Base-by-base conservation (phyloP, 2,888 invertebrate genomes). In the Nymphalis polychloros region DNA sequence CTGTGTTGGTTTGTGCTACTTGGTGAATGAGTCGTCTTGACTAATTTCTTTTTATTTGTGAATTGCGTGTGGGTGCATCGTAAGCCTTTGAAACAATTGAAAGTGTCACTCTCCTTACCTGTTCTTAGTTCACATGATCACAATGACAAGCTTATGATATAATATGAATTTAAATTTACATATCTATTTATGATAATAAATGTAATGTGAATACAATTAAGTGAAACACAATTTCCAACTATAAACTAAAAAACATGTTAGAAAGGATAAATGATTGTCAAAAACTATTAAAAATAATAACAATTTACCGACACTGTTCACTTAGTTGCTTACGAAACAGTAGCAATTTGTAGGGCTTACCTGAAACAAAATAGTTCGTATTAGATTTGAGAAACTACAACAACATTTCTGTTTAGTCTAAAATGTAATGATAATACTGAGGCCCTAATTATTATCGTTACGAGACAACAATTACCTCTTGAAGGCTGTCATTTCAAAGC, bases 1-100 rank as follows among this genome's bases (percentile, higher is more conserved):
- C 76, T 72, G 78, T 77, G 73, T 77, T 79, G 73, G 75, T 65
- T 72, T 60, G 81, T 76, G 81, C 82, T 73, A 81, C 76, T 79
- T 79, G 71, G 59, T 59, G 65, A 60, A 59, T 13, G 59, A 50
- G 31, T 50, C 62, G 47, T 31, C 31, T 49, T 50, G 57, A 57
- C 41, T 35, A 41, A 41, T 57, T 57, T 19, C 41, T 57, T 41
- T 57, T 35, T 27, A 1, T 57, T 19, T 57, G 19, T 41, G 8
- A 41, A 41, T 41, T 16, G 3, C 13, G 41, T 49, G 49, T 57
- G 35, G 57, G 57, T 41, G 57, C 13, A 41, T n/a, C 10, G 35
- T 57, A 41, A 41, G 19, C 17, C 19, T 41, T 10, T n/a, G n/a
- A 13, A 57, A 49, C 49, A 13, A 55, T 55, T 55, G 53, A 31